phyloP scores from a whole-genome alignment of 2,888 invertebrate genomes.

The Hyposoter didymator region DNA sequence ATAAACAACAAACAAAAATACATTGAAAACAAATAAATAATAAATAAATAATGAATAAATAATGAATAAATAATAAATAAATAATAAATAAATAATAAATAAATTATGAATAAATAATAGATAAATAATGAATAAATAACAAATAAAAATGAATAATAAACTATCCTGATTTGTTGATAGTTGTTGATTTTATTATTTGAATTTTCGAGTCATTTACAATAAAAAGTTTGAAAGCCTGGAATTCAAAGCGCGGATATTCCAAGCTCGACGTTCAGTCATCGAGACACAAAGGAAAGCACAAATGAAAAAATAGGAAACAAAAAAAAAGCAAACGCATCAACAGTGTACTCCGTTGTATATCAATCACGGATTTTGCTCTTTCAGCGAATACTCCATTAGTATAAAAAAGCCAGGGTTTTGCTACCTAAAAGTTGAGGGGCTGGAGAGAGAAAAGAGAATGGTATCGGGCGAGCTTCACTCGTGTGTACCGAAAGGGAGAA shows the following conservation, averaged over 20 bases:
- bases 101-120: too few species aligned
- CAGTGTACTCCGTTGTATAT: background rate
- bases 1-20: too few species aligned
- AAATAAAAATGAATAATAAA: too few species aligned
- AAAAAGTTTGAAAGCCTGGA: background rate
- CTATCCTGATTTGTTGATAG: too few species aligned
- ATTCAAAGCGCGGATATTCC: background rate
- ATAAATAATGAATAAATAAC: too few species aligned
- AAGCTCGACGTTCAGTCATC: background rate
- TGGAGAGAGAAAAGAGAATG: background rate
- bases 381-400: constrained; percentile 24
- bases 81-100: too few species aligned
- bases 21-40: too few species aligned
- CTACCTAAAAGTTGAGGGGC: background rate
- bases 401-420: constrained; percentile 8
- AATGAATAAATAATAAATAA: too few species aligned
- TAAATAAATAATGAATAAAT: too few species aligned
- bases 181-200: background rate
- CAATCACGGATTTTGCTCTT: constrained; percentile 26
- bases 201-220: background rate
- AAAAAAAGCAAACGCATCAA: constrained; percentile 3
- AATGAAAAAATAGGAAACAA: background rate
- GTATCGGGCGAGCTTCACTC: background rate
- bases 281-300: background rate
- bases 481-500: background rate